Evolutionary conservation across 2,888 invertebrate genomes (phyloP), one percentile per base, ranked within the genome.

Genomic region (Oscheius myriophilus): DNA sequence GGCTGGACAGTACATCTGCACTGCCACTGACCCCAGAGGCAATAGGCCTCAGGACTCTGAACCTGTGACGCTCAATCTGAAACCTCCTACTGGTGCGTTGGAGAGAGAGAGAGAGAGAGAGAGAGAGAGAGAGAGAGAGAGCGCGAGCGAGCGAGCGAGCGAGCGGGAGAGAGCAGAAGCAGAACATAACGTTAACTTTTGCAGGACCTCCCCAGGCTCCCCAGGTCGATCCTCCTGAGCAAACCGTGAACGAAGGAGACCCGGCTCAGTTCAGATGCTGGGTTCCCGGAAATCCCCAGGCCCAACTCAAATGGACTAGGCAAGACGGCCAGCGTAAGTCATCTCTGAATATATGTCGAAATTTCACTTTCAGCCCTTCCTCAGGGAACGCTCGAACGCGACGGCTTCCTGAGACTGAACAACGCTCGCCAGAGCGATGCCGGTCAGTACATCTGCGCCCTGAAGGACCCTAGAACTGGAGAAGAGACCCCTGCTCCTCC

Each of bases 361-460:
- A 39, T 2, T 16, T 14, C 16, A 21, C 7, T 51, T 66, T 63
- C 49, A 72, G 70, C 83, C n/a, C 66, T 85, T 89, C 91, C 70
- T 90, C 65, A 71, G 25, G 79, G 76, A 54, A 79, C 81, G 7
- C 55, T 73, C 12, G 76, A 92, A 70, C 92, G 93, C 78, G 88
- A 88, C 4, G 96, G 96, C 25, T 87, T 91, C 3, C 90, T 97
- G 12, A 89, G 91, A 41, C 92, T 97, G 75, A 91, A 91, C 1
- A 91, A 93, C 83, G 90, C 94, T 0, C 91, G 73, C 52, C 51
- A 69, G 45, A 23, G 90, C 12, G 93, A 95, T 87, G 91, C 92
- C 12, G 96, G 96, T 0, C 88, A 91, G 14, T 97, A 96, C 87
- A 89, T 92, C 2, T 97, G 97, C 86, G 92, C 92, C 2, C 91